Evolutionary conservation across 2,888 invertebrate species (phyloP).

Genomic region (Archips xylosteana): DNA sequence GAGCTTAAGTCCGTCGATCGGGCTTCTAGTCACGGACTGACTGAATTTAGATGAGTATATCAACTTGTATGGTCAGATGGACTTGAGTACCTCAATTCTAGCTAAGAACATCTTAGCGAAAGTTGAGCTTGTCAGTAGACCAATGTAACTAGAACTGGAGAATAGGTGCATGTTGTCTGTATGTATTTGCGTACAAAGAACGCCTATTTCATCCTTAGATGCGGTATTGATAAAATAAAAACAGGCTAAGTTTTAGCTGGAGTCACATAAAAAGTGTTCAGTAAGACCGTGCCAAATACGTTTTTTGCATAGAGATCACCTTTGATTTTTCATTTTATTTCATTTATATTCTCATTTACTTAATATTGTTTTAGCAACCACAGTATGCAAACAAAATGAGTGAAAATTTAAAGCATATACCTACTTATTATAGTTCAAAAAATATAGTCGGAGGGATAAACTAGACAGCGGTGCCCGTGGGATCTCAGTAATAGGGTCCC

Average conservation of each 20-base stretch:
- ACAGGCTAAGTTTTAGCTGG: background rate
- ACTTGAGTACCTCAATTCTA: conserved; percentile 51
- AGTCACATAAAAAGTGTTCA: background rate
- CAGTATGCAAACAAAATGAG: no score
- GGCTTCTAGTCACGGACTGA: conserved; percentile 71
- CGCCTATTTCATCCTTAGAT: background rate
- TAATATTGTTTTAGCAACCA: no score
- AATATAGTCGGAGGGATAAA: no score
- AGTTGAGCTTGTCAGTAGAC: background rate
- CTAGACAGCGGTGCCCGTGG: no score
- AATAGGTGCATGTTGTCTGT: background rate
- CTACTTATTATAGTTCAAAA: no score
- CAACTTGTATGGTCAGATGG: conserved; percentile 67
- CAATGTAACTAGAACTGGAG: background rate
- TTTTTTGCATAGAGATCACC: no score
- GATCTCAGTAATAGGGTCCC: no score
- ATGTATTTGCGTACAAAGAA: background rate
- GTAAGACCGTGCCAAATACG: no score
- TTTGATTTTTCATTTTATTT: no score
- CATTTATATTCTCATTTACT: no score
- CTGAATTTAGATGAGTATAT: conserved; percentile 79
- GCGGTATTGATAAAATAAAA: background rate
- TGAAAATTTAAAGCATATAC: no score
- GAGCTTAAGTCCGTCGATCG: conserved; percentile 61
- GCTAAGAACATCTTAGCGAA: conserved; percentile 50